Conservation (phyloP, 2,113 vertebrate species). For the Rissa tridactyla region DNA sequence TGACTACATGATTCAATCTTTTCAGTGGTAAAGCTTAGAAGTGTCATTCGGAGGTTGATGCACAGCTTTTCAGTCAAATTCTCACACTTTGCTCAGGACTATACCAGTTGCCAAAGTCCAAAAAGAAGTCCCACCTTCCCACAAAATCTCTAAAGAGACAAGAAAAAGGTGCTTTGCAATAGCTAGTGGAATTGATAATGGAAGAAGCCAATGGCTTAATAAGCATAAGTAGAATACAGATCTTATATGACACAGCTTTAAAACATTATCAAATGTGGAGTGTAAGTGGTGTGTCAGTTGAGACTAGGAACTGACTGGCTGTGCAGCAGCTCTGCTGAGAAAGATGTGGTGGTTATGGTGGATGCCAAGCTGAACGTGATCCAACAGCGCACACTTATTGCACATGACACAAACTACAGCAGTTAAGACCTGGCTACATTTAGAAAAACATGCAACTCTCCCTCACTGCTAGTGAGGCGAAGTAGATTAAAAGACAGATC, state of each 20-base stretch:
- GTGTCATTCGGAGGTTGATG: background rate
- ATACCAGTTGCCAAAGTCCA: background rate
- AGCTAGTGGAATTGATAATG: background rate
- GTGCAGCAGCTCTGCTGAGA: background rate
- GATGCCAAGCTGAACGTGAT: background rate
- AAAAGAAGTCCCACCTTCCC: background rate
- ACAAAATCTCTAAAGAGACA: background rate
- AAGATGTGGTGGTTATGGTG: accelerated
- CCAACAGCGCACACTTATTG: background rate
- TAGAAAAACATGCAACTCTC: background rate
- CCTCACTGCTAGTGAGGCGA: background rate
- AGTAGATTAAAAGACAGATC: background rate
- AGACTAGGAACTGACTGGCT: background rate
- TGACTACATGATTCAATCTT: background rate
- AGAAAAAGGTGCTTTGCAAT: background rate
- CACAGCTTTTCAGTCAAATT: background rate
- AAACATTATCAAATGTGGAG: background rate
- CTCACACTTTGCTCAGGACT: background rate
- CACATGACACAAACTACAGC: background rate
- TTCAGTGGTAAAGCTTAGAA: background rate
- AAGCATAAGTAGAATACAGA: background rate
- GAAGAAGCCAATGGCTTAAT: background rate
- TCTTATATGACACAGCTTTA: background rate
- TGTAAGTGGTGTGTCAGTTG: background rate
- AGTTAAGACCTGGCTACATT: background rate